These are phyloP conservation scores for Hylia prasina DNA, from an alignment of 2,113 vertebrate genomes.

Conservation along the genomic window DNA sequence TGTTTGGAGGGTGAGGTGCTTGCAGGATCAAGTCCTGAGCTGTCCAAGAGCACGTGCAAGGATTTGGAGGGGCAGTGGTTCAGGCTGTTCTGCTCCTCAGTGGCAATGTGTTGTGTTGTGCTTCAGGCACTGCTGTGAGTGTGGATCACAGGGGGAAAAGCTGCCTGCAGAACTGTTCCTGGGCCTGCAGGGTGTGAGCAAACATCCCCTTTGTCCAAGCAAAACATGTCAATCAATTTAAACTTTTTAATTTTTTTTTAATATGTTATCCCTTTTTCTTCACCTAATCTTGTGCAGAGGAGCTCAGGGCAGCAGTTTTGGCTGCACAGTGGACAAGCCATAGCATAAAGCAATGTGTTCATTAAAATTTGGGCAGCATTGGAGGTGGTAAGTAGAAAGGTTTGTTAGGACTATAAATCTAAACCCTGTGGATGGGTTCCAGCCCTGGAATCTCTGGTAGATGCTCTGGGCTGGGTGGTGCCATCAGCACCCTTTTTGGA, in stretches of 20 bases:
- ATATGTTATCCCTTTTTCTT: background rate
- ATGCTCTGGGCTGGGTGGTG: background rate
- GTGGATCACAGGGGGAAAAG: background rate
- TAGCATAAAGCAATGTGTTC: background rate
- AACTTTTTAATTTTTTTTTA: background rate
- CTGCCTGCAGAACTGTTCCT: background rate
- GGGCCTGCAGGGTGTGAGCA: background rate
- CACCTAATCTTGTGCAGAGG: background rate
- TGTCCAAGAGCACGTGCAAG: background rate
- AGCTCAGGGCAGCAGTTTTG: background rate
- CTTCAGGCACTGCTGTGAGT: background rate
- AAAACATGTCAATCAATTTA: background rate
- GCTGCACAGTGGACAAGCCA: background rate
- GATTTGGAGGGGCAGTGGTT: background rate
- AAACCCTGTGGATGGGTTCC: background rate
- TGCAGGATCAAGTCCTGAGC: background rate
- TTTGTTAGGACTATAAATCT: background rate
- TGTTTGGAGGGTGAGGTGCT: background rate
- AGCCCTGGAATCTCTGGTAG: background rate
- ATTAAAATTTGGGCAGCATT: fast-evolving
- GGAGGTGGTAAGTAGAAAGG: background rate
- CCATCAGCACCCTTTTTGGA: background rate
- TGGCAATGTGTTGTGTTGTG: fast-evolving
- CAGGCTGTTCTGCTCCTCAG: background rate
- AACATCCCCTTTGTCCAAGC: background rate